Base-by-base conservation (phyloP, 2,797 vertebrate genomes). In the Zalophus californianus region DNA sequence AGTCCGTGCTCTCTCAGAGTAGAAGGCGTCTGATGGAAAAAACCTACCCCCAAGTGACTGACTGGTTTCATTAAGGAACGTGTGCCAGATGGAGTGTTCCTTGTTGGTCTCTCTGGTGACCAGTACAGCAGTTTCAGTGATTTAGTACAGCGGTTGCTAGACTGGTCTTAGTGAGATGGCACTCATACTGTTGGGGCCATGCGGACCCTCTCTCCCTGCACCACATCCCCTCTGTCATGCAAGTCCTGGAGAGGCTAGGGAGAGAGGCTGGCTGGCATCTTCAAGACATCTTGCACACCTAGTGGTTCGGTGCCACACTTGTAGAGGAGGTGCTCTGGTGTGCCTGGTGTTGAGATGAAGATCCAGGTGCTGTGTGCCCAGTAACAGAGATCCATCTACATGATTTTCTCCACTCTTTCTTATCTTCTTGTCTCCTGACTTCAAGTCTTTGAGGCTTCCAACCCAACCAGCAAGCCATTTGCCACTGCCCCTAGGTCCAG, bases 1-100 rank as follows among this genome's bases (percentile, higher is more conserved):
- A 96, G 54, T 58, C 87, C 90, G 12, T 56, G 32, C 21, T 64
- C 9, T 9, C 10, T 91, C 4, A 1, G 10, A n/a, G 21, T 32
- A 79, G 80, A 97, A 48, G 25, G 27, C 13, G 4, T 79, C 66
- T 85, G 62, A 66, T 64, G 21, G 86, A 9, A 96, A 96, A 86
- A n/a, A 32, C 7, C 32, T 79, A 44, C 20, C 32, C 73, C 2
- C 20, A 35, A 72, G 14, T 44, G 60, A 78, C 13, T 70, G 20
- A 29, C 68, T 93, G 38, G n/a, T 73, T 48, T 98, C 41, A 48
- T 92, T 72, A 56, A 85, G 27, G 29, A 48, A 60, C 25, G 0
- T 29, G 1, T 88, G 18, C 18, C 35, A 29, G 32, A 23, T 35
- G 38, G 68, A 83, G 13, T 1, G 66, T 25, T 66, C 44, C 10